These are phyloP conservation scores for Fistularia tabacaria DNA, from an alignment of 2,797 vertebrate species.

Conservation along the genomic window DNA sequence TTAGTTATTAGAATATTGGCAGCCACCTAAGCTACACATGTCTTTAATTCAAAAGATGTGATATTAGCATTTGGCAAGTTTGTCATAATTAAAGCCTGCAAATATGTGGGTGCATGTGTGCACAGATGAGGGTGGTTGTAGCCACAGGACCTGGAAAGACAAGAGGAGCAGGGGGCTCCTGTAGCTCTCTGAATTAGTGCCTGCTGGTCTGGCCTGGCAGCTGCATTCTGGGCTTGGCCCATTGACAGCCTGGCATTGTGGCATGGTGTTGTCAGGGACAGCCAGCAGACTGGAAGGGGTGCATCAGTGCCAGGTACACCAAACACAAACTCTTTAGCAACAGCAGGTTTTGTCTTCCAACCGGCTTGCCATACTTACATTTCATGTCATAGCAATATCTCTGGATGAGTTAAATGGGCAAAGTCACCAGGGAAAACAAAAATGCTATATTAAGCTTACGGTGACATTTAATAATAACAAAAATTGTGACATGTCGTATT, in stretches of 20 bases:
- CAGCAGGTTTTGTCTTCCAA: conserved; percentile 50
- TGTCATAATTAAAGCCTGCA: conserved; percentile 66
- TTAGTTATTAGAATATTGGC: conserved; percentile 57
- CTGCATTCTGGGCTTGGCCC: conserved; percentile 77
- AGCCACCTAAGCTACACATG: conserved; percentile 54
- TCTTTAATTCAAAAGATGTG: conserved; percentile 69
- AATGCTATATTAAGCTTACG: conserved; percentile 34
- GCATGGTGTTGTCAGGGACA: conserved; percentile 65
- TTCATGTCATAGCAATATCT: conserved; percentile 55
- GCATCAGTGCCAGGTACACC: conserved; percentile 40
- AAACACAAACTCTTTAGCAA: conserved; percentile 47
- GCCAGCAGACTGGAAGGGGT: conserved; percentile 53
- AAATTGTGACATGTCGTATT: conserved; percentile 27
- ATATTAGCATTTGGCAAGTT: conserved; percentile 68
- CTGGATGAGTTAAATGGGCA: conserved; percentile 64
- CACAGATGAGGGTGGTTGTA: conserved; percentile 38
- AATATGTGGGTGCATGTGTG: conserved; percentile 44
- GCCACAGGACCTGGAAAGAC: conserved; percentile 61
- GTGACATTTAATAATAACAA: conserved; percentile 56
- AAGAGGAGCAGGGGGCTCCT: conserved; percentile 59
- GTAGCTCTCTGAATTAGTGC: conserved; percentile 78
- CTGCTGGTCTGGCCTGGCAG: conserved; percentile 75
- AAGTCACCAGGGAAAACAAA: conserved; percentile 43
- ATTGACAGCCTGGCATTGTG: conserved; percentile 58
- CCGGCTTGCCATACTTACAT: conserved; percentile 32